Evolutionary conservation across 2,888 invertebrate species (phyloP).

Genomic region (Papilio gigon): DNA sequence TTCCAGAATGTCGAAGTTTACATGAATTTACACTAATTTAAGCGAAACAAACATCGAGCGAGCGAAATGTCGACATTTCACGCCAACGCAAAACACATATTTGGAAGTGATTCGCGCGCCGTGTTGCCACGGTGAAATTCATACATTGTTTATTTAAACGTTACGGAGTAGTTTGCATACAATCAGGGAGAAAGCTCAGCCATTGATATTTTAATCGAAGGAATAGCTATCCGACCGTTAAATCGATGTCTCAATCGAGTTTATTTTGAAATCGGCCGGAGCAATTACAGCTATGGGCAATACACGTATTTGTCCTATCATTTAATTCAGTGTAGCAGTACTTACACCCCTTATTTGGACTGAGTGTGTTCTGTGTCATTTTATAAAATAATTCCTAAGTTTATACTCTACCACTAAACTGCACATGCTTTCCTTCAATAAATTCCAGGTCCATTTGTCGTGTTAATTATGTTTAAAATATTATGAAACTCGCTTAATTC

Average conservation of each 20-base stretch:
- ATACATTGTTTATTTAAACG: conserved; percentile 61
- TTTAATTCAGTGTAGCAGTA: background rate
- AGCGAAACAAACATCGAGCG: conserved; percentile 24
- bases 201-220: conserved; percentile 77
- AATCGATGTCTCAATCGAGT: conserved; percentile 63
- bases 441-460: background rate
- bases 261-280: conserved; percentile 32
- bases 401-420: too few relatives aligned
- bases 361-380: background rate
- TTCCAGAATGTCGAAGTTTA: conserved; percentile 31
- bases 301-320: background rate
- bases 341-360: background rate
- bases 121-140: conserved; percentile 53
- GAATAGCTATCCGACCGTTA: conserved; percentile 63
- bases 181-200: conserved; percentile 74
- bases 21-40: conserved; percentile 37
- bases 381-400: background rate
- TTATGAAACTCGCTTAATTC: conserved; percentile 1
- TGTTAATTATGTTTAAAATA: too few relatives aligned
- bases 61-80: conserved; percentile 39
- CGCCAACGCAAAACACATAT: conserved; percentile 48
- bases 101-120: conserved; percentile 51
- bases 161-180: conserved; percentile 75
- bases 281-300: conserved; percentile 29
- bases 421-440: too few relatives aligned